phyloP scores from a whole-genome alignment of 2,113 vertebrate genomes.

The Rhipidura dahli region DNA sequence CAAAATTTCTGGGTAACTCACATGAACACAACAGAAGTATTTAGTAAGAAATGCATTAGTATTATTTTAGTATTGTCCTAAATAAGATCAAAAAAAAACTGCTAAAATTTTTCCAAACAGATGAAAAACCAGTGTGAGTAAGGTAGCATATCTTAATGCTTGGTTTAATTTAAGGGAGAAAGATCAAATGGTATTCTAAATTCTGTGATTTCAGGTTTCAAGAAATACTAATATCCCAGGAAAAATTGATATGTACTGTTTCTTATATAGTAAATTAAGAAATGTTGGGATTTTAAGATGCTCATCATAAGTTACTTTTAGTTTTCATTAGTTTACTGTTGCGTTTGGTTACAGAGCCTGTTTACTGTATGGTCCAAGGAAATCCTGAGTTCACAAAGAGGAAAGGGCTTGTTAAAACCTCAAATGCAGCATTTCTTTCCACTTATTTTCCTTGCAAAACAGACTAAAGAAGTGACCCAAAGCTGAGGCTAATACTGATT shows the following conservation, averaged over 20 bases:
- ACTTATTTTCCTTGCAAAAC: neutral
- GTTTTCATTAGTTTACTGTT: neutral
- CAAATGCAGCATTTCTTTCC: neutral
- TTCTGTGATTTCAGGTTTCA: neutral
- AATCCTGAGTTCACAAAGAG: neutral
- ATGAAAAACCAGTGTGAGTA: neutral
- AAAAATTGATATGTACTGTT: neutral
- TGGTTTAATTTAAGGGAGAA: neutral
- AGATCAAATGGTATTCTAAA: neutral
- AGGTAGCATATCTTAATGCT: neutral
- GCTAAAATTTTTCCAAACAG: neutral
- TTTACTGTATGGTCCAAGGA: neutral
- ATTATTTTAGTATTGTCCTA: neutral
- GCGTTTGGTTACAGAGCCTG: neutral
- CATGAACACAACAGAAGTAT: neutral
- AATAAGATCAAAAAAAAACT: neutral
- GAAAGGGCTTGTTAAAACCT: neutral
- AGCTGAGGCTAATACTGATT: neutral
- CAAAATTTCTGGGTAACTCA: neutral
- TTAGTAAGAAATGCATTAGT: neutral
- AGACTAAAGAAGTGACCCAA: neutral
- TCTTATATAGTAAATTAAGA: neutral
- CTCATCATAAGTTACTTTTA: neutral
- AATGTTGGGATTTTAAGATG: neutral
- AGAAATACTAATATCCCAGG: neutral